A percentile compares a stretch with the other conserved stretches of the same genome.
phyloP scores from a whole-genome alignment of 2,888 invertebrate species.

The Nebria brevicollis region DNA sequence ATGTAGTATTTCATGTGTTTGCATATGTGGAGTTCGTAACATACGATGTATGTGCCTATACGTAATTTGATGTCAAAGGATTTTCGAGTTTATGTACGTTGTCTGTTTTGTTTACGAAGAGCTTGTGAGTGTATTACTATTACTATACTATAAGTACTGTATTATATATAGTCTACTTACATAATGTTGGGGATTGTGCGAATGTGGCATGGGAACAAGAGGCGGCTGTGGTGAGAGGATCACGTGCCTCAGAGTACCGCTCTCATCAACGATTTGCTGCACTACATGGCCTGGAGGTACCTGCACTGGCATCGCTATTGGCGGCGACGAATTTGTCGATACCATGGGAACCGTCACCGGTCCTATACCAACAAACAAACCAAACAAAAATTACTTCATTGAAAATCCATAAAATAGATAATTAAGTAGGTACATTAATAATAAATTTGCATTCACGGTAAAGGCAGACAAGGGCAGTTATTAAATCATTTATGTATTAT shows the following conservation, averaged over 20 bases:
- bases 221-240: conserved; percentile 82
- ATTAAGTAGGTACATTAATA: too few species aligned
- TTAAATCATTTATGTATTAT: too few species aligned
- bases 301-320: conserved; percentile 88
- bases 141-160: not conserved
- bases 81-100: conserved; percentile 31
- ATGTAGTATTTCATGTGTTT: too few species aligned
- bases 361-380: conserved; percentile 65
- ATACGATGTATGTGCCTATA: not conserved
- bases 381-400: not conserved
- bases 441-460: too few species aligned
- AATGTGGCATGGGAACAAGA: conserved; percentile 65
- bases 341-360: conserved; percentile 89
- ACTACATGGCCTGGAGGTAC: conserved; percentile 92
- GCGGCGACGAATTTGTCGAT: conserved; percentile 79
- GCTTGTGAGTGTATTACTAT: conserved; percentile 28
- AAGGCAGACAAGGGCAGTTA: too few species aligned
- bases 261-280: conserved; percentile 92
- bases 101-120: conserved; percentile 32
- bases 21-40: too few species aligned
- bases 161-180: conserved; percentile 65
- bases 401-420: not conserved
- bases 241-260: conserved; percentile 87
- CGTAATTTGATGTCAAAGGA: conserved; percentile 3
- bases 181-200: conserved; percentile 71